Base-by-base conservation (phyloP, 2,797 vertebrate genomes). In the Hydrophis major region DNA sequence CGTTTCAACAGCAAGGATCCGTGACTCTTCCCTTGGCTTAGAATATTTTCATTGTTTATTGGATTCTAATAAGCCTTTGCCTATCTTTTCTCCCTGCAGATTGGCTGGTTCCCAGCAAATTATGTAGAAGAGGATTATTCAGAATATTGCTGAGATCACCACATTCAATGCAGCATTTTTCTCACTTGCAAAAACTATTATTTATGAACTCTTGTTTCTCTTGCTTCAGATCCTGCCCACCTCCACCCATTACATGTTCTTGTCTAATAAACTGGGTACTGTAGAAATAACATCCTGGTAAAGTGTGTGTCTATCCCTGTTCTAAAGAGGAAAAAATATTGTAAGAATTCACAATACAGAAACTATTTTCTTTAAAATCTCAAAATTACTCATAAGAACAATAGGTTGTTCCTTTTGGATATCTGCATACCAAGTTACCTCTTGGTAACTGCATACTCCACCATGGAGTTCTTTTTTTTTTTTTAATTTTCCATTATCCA, bases 51-150 rank as follows among this genome's bases (percentile, higher is more conserved):
- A 37, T 87, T 87, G 60, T 63, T 53, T 89, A 37, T 22, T 83
- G 14, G 28, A 2, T 83, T 89, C 57, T 56, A 55, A 50, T 63
- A 22, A 86, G n/a, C 66, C 93, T 20, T 8, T 57, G 2, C 12
- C 28, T 89, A 20, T 42, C 16, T 4, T 22, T 53, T 60, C 55
- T 56, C 55, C 3, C 4, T 92, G 50, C 92, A 99, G 99, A 97
- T 99, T 37, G 99, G 99, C 4, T 96, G 99, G 56, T 99, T 99
- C 95, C 99, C 99, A 12, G 97, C 99, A 53, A 99, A 99, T 97
- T 99, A 99, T 0, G 99, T 99, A 95, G 99, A 99, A 28, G 99
- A 99, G 94, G 99, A 99, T 94, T 98, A 98, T 94, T 99, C 98
- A 0, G 99, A 99, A 53, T 99, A 99, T 95, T 99, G 99, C 97